Percentiles rank a stretch among this genome's conserved stretches.
These are phyloP conservation scores for Cheirogaleus major DNA, from an alignment of 2,797 vertebrate species.

Conservation along the genomic window DNA sequence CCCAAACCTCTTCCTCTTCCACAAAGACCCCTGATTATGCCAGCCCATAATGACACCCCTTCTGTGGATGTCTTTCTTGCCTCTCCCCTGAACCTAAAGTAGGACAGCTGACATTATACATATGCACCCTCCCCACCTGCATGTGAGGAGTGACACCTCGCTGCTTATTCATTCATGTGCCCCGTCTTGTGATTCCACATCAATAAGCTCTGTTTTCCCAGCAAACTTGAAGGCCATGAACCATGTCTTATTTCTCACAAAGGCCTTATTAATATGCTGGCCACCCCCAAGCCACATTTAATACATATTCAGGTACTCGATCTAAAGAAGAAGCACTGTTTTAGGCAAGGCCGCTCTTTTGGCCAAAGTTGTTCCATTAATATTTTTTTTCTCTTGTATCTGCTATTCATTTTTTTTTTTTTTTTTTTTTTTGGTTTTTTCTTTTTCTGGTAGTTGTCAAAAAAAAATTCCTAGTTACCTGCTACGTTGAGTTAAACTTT, in stretches of 20 bases:
- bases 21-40: neutral
- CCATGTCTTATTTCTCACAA: slow-evolving; percentile 32
- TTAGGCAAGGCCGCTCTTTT: slow-evolving; percentile 17
- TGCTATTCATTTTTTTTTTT: neutral
- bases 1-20: neutral
- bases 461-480: neutral
- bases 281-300: neutral
- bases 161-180: neutral
- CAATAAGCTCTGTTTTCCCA: neutral
- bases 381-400: neutral
- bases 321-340: neutral
- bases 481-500: neutral
- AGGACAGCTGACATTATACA: neutral
- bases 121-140: neutral
- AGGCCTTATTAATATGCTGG: slow-evolving; percentile 7
- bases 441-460: neutral
- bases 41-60: too few relatives aligned
- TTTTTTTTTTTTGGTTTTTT: neutral
- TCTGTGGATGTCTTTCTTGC: neutral
- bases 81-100: neutral
- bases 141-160: neutral
- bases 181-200: neutral
- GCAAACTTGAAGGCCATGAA: slow-evolving; percentile 1
- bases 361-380: neutral
- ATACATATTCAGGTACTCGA: neutral